phyloP scores from a whole-genome alignment of 2,113 vertebrate genomes.

The Tringa solitaria region DNA sequence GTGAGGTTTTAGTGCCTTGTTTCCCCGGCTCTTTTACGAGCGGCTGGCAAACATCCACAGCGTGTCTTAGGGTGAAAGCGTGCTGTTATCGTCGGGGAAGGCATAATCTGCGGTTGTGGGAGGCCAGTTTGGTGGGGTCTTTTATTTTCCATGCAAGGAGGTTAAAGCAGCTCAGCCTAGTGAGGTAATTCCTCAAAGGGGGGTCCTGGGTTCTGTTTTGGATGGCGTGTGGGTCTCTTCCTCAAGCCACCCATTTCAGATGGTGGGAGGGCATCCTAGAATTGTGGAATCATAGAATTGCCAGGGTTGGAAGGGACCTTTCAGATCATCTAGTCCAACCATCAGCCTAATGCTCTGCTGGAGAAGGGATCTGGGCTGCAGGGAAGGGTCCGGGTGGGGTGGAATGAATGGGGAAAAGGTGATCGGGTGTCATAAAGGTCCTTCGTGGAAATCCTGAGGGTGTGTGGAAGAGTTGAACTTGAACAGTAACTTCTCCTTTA shows the following conservation, averaged over 20 bases:
- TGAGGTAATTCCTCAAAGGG: not conserved
- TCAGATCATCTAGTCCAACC: no score
- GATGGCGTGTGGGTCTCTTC: not conserved
- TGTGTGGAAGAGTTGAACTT: not conserved
- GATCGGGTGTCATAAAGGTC: rapidly evolving
- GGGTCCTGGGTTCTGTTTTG: not conserved
- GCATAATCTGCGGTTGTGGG: not conserved
- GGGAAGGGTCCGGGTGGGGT: not conserved
- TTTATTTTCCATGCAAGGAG: not conserved
- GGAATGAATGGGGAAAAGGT: not conserved
- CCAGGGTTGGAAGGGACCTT: no score
- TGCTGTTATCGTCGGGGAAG: not conserved
- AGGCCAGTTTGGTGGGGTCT: not conserved
- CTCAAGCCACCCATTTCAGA: not conserved
- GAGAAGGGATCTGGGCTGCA: not conserved
- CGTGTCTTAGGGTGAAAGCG: not conserved
- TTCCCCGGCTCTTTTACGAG: not conserved
- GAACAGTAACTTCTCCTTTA: not conserved
- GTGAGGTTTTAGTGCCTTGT: not conserved
- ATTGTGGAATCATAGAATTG: no score
- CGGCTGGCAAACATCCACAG: not conserved
- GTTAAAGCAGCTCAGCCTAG: not conserved
- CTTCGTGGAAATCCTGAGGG: not conserved
- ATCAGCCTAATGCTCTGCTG: not conserved
- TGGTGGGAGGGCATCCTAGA: not conserved